Percentiles rank a stretch among this genome's conserved stretches.
These are phyloP conservation scores for Cheirogaleus major DNA, from an alignment of 2,797 vertebrate genomes.

Conservation along the genomic window DNA sequence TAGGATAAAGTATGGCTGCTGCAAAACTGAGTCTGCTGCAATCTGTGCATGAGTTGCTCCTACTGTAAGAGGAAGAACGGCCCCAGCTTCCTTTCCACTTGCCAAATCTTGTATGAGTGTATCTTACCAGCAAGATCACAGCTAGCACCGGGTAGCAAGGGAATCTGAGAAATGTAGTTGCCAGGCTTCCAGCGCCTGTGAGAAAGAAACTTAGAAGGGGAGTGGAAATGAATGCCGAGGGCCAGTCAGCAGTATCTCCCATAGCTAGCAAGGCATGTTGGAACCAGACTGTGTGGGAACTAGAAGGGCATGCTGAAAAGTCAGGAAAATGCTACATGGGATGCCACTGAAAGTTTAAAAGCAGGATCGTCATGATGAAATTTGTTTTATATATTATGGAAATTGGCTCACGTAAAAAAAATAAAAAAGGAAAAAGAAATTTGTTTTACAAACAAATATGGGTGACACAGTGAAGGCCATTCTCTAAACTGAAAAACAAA, in stretches of 20 bases:
- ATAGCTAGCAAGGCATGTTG: neutral
- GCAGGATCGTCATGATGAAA: neutral
- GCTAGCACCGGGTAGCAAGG: neutral
- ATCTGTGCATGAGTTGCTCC: neutral
- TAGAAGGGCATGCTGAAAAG: neutral
- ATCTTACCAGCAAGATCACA: neutral
- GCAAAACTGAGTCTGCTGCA: neutral
- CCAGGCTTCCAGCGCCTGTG: neutral
- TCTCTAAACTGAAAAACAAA: neutral
- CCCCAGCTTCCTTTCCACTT: neutral
- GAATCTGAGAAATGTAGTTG: neutral
- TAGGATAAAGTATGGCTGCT: neutral
- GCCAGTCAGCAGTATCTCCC: neutral
- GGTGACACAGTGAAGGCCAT: neutral
- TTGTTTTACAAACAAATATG: neutral
- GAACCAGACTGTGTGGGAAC: neutral
- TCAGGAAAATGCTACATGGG: neutral
- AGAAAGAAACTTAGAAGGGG: neutral
- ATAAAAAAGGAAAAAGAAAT: neutral
- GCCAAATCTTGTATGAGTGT: neutral
- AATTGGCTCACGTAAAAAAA: too few species aligned
- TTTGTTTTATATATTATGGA: neutral
- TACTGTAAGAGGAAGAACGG: neutral
- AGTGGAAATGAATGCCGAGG: neutral
- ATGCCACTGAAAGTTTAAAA: neutral